Percentiles rank a stretch among this genome's conserved stretches.
Evolutionary conservation across 1,140 invertebrate genomes (phyloP).

Genomic region (Maniola jurtina): DNA sequence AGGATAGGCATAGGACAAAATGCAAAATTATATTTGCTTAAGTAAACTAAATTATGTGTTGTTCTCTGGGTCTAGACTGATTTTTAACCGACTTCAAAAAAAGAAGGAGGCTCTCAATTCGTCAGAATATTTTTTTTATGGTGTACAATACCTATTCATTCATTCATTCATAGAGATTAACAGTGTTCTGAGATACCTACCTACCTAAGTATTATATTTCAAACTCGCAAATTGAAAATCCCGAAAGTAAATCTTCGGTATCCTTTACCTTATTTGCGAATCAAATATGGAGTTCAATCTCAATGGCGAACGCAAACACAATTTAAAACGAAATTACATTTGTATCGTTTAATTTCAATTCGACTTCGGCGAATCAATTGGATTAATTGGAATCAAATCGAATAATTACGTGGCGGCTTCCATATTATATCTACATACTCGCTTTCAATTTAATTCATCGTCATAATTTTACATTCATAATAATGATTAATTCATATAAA

Average conservation of each 20-base stretch:
- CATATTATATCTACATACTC: constrained; percentile 32
- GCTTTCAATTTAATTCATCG: constrained; percentile 28
- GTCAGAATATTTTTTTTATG: too few species aligned
- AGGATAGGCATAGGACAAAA: too few species aligned
- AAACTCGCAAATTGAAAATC: background rate
- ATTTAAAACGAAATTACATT: constrained; percentile 58
- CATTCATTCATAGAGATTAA: too few species aligned
- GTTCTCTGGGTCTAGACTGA: too few species aligned
- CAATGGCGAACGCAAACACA: constrained; percentile 48
- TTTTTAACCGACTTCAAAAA: too few species aligned
- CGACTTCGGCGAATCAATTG: constrained; percentile 49
- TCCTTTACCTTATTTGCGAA: constrained; percentile 6
- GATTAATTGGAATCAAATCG: constrained; percentile 58
- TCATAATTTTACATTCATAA: constrained; percentile 17
- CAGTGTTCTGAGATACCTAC: too few species aligned
- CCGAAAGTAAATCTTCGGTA: background rate
- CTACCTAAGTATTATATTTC: background rate
- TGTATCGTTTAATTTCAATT: constrained; percentile 53
- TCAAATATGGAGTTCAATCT: constrained; percentile 33
- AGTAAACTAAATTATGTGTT: too few species aligned
- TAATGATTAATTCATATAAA: background rate
- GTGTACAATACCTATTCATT: too few species aligned
- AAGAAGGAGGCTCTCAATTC: too few species aligned
- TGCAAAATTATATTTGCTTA: too few species aligned
- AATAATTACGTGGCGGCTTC: constrained; percentile 54